These are phyloP conservation scores for Hoplostethus atlanticus DNA, from an alignment of 2,797 vertebrate species.

Conservation along the genomic window DNA sequence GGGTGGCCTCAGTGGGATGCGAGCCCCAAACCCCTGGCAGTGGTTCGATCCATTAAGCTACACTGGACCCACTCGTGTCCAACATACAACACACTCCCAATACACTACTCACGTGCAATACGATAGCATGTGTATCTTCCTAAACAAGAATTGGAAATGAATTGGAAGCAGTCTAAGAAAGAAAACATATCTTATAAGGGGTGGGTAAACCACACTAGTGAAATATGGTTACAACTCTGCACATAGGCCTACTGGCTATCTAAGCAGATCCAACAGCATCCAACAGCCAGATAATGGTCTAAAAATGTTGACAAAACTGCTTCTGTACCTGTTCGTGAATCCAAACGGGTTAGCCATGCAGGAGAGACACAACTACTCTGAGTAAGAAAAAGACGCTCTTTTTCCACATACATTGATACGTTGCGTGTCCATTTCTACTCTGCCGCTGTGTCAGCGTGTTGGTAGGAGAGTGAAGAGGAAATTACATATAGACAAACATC, in stretches of 20 bases:
- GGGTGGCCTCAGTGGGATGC: not conserved
- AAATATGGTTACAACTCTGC: constrained; percentile 8
- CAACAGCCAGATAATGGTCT: constrained; percentile 9
- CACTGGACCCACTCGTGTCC: not conserved
- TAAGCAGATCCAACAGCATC: not conserved
- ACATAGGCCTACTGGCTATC: too few relatives aligned
- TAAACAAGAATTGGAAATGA: not conserved
- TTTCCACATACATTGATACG: not conserved
- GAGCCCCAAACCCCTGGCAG: not conserved
- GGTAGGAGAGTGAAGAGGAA: too few relatives aligned
- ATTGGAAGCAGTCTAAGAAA: not conserved
- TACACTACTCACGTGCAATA: not conserved
- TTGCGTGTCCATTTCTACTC: too few relatives aligned
- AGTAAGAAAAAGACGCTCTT: too few relatives aligned
- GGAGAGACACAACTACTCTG: not conserved
- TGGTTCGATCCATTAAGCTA: not conserved
- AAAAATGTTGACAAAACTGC: not conserved
- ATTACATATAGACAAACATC: too few relatives aligned
- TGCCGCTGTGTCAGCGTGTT: too few relatives aligned
- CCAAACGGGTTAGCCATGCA: not conserved
- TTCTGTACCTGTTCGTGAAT: not conserved
- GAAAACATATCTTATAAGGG: not conserved
- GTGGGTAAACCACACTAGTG: not conserved
- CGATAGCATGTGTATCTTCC: not conserved
- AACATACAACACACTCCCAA: not conserved